Conservation (phyloP, 2,797 vertebrate species). For the Amphiprion clarkii region DNA sequence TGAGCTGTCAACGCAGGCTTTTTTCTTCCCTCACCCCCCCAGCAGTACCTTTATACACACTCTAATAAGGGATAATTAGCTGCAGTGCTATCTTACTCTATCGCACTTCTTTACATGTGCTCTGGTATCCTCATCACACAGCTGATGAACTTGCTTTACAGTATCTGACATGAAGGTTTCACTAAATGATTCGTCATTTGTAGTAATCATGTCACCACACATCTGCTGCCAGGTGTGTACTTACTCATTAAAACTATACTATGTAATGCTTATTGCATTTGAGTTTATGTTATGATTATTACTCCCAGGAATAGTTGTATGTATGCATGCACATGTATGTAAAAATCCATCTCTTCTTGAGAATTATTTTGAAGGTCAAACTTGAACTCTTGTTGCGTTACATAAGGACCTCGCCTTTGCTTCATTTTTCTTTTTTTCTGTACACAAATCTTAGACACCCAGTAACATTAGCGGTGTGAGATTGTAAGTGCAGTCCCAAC, state of each 20-base stretch:
- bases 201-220: constrained; percentile 26
- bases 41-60: constrained; percentile 74
- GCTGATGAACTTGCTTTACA: constrained; percentile 37
- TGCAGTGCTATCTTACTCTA: constrained; percentile 69
- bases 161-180: constrained; percentile 28
- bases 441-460: constrained; percentile 68
- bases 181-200: constrained; percentile 34
- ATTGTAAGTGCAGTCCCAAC: constrained; percentile 79
- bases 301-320: no score
- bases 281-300: not conserved
- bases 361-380: constrained; percentile 79
- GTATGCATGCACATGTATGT: not conserved
- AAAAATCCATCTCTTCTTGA: constrained; percentile 64
- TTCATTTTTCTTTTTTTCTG: constrained; percentile 63
- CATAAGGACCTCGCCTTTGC: constrained; percentile 78
- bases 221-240: constrained; percentile 12
- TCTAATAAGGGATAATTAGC: constrained; percentile 80
- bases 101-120: constrained; percentile 56
- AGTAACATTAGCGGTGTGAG: constrained; percentile 85
- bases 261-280: not conserved
- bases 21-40: constrained; percentile 48
- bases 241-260: not conserved
- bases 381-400: constrained; percentile 74
- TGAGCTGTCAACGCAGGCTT: constrained; percentile 80
- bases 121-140: constrained; percentile 29